Conservation (phyloP, 1,140 invertebrate species). For the Halictus rubicundus region DNA sequence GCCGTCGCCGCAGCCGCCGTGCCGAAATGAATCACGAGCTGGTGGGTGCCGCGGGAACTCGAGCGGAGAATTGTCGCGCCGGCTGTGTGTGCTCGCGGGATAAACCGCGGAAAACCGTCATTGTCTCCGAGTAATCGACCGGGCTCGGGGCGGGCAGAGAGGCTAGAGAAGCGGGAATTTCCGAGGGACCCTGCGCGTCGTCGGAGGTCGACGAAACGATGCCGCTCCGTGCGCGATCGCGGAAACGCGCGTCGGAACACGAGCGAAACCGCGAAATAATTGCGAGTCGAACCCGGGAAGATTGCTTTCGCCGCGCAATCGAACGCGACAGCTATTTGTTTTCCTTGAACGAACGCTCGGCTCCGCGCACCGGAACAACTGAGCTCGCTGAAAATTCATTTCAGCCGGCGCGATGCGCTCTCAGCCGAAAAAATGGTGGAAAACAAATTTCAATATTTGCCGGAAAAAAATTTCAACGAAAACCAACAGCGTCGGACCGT, state of each 20-base stretch:
- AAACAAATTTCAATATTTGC: slow-evolving; percentile 1
- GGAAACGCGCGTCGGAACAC: not conserved
- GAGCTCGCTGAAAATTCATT: not conserved
- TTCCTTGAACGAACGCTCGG: slow-evolving; percentile 17
- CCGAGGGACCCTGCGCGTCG: slow-evolving; percentile 17
- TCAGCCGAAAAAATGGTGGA: slow-evolving; percentile 4
- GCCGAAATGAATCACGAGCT: slow-evolving; percentile 38
- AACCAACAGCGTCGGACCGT: not conserved
- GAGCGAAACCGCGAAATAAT: slow-evolving; percentile 28
- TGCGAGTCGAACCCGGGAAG: slow-evolving; percentile 10
- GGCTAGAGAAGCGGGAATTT: slow-evolving; percentile 8
- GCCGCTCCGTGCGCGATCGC: not conserved
- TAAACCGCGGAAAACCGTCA: slow-evolving; percentile 52
- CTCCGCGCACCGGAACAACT: not conserved
- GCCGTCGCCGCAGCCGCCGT: too few relatives aligned
- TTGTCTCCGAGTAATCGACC: slow-evolving; percentile 56
- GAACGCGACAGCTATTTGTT: slow-evolving; percentile 20
- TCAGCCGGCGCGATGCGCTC: not conserved
- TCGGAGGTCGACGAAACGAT: not conserved
- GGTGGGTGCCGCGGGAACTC: slow-evolving; percentile 30
- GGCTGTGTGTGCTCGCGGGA: slow-evolving; percentile 31
- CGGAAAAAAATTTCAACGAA: not conserved
- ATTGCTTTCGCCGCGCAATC: slow-evolving; percentile 16
- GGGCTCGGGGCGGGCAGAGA: too few relatives aligned
- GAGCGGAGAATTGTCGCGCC: slow-evolving; percentile 48